Evolutionary conservation across 2,113 vertebrate genomes (phyloP).

Genomic region (Gallinago media): DNA sequence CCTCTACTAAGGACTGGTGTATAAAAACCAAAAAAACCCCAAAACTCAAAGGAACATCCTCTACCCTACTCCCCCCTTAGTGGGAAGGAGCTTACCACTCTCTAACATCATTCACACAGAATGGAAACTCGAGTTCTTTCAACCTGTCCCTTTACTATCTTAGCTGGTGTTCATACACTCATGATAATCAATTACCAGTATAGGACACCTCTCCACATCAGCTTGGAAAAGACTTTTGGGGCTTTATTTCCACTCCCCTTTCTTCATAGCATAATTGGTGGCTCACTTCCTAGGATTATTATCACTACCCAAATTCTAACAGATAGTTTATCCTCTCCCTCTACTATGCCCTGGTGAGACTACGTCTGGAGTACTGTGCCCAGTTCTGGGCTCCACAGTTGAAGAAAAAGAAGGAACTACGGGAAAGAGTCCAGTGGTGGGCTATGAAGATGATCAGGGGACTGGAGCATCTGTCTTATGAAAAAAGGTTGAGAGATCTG

Average conservation of each 20-base stretch:
- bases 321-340: too few species aligned
- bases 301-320: background rate
- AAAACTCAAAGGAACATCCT: background rate
- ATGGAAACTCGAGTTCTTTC: background rate
- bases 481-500: too few species aligned
- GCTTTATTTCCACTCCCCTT: background rate
- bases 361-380: too few species aligned
- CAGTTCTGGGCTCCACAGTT: too few species aligned
- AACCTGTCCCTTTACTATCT: background rate
- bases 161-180: background rate
- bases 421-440: too few species aligned
- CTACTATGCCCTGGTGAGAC: too few species aligned
- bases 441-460: too few species aligned
- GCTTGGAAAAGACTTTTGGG: background rate
- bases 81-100: background rate
- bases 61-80: too few species aligned
- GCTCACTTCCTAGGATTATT: background rate
- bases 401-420: too few species aligned
- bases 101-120: background rate
- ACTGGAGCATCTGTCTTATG: too few species aligned
- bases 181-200: background rate
- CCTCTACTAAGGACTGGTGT: background rate
- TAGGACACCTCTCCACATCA: rapidly evolving
- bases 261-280: background rate
- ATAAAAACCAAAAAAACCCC: rapidly evolving